Percentiles rank a stretch among this genome's conserved stretches.
Conservation (phyloP, 2,797 vertebrate species). For the Rhabdophis nuchalis region DNA sequence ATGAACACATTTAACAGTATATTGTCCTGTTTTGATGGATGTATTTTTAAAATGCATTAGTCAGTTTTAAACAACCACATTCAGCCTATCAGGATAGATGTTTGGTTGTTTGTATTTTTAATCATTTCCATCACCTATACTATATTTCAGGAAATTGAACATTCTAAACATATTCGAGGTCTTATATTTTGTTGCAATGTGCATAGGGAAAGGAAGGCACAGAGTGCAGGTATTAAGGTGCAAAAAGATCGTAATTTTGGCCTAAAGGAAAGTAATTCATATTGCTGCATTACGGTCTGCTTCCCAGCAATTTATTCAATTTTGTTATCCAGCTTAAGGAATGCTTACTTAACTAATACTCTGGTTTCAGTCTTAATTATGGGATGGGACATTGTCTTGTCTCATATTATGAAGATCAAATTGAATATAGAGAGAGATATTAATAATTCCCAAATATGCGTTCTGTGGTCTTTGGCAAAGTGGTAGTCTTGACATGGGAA, state of each 20-base stretch:
- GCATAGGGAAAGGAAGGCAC: neutral
- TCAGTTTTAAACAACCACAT: neutral
- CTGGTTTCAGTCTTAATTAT: neutral
- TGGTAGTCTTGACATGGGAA: neutral
- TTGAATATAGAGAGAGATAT: neutral
- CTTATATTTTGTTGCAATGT: neutral
- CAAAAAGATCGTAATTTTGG: neutral
- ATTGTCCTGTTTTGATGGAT: neutral
- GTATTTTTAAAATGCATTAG: slow-evolving; percentile 29
- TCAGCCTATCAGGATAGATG: neutral
- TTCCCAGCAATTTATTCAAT: neutral
- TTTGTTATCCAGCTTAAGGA: neutral
- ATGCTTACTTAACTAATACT: neutral
- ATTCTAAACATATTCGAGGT: neutral
- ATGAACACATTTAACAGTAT: slow-evolving; percentile 28
- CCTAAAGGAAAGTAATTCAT: neutral
- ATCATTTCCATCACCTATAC: neutral
- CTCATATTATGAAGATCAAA: neutral
- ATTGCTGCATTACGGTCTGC: neutral
- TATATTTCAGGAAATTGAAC: neutral
- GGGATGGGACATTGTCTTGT: neutral
- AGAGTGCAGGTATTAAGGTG: neutral
- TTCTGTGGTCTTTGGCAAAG: neutral
- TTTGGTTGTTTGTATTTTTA: neutral
- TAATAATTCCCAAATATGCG: neutral